Conservation (phyloP, 2,113 vertebrate genomes). For the Austrofundulus limnaeus region DNA sequence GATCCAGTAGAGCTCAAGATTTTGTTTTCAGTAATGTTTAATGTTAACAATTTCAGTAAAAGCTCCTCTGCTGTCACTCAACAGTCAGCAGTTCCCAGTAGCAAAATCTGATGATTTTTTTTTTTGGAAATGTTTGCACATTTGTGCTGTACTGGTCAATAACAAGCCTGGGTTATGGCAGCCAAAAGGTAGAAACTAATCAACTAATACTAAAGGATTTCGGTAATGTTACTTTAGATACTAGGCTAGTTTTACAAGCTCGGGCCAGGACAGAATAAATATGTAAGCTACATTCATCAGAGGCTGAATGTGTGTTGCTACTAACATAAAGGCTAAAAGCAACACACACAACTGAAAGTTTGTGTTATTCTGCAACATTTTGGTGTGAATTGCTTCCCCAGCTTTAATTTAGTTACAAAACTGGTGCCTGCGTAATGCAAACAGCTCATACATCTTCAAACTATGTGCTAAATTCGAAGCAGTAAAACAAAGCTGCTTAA, state of each 20-base stretch:
- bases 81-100: background rate
- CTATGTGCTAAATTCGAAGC: background rate
- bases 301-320: too few relatives aligned
- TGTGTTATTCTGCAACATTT: background rate
- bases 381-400: background rate
- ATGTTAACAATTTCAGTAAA: background rate
- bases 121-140: background rate
- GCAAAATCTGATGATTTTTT: background rate
- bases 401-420: background rate
- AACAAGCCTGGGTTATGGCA: background rate
- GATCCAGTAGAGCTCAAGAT: background rate
- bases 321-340: too few relatives aligned
- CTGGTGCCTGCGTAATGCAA: conserved; percentile 1
- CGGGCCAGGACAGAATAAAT: background rate
- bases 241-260: background rate
- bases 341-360: too few relatives aligned
- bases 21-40: background rate
- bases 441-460: conserved; percentile 10
- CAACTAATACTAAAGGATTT: background rate
- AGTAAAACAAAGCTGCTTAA: background rate
- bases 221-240: background rate
- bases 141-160: background rate
- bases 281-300: background rate
- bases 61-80: too few relatives aligned
- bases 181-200: background rate